Conservation (phyloP, 2,113 vertebrate species). For the Hippopotamus amphibius region DNA sequence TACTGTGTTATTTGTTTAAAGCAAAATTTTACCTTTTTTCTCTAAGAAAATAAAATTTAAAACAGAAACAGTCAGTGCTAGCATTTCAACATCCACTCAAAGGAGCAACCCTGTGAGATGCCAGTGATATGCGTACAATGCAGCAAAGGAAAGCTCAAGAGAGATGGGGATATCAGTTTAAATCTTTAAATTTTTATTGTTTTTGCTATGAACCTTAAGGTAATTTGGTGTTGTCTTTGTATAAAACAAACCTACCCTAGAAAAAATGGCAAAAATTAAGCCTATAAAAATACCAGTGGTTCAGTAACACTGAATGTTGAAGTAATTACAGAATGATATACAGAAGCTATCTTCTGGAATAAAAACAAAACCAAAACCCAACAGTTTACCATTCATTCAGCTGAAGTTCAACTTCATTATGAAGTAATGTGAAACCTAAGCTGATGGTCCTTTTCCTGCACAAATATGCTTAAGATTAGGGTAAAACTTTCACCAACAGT, state of each 20-base stretch:
- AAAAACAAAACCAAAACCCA: background rate
- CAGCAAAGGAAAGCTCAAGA: conserved; percentile 42
- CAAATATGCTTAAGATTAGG: background rate
- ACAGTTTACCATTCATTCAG: background rate
- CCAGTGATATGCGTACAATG: background rate
- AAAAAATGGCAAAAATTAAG: conserved; percentile 42
- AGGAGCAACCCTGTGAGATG: background rate
- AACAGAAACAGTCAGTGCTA: conserved; percentile 64
- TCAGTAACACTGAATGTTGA: conserved; percentile 11
- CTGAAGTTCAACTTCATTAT: background rate
- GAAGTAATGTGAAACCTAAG: background rate
- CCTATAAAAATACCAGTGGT: conserved; percentile 35
- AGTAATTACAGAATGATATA: background rate
- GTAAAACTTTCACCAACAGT: background rate
- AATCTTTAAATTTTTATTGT: background rate
- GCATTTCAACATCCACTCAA: background rate
- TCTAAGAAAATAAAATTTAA: conserved; percentile 68
- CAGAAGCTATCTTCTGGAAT: background rate
- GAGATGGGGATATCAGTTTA: fast-evolving
- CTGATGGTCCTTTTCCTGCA: background rate
- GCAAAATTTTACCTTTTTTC: conserved; percentile 63
- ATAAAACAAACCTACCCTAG: conserved; percentile 13
- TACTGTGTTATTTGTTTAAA: conserved; percentile 69
- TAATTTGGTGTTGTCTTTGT: conserved; percentile 10
- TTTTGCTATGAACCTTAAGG: background rate